These are phyloP conservation scores for Petrocephalus microphthalmus DNA, from an alignment of 2,113 vertebrate genomes.

Conservation along the genomic window DNA sequence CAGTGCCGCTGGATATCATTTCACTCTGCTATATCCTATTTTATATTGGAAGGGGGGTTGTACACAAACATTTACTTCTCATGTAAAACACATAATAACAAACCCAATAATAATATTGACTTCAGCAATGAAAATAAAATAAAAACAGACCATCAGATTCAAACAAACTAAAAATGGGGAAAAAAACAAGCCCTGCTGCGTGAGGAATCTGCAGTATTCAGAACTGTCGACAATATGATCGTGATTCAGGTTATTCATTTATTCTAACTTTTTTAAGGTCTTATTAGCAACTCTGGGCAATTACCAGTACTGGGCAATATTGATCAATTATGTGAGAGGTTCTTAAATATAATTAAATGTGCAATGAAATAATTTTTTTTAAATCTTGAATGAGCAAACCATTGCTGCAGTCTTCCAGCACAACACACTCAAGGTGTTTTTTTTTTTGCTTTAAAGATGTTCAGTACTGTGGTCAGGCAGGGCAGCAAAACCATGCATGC, in stretches of 20 bases:
- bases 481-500: neutral
- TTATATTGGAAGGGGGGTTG: neutral
- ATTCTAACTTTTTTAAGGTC: neutral
- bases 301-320: neutral
- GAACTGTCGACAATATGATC: neutral
- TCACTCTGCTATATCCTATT: neutral
- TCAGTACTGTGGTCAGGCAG: constrained; percentile 35
- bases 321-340: neutral
- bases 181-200: neutral
- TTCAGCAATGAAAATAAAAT: neutral
- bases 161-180: neutral
- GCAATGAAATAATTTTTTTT: neutral
- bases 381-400: neutral
- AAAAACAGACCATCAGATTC: neutral
- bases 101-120: neutral
- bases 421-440: constrained; percentile 36
- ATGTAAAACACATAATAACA: neutral
- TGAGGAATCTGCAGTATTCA: neutral
- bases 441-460: constrained; percentile 38
- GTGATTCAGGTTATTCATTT: neutral
- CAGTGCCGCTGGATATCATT: neutral
- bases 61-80: neutral
- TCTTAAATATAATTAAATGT: neutral
- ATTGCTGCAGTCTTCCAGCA: constrained; percentile 17
- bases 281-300: neutral